Evolutionary conservation across 2,888 invertebrate species (phyloP).

Genomic region (Callinectes sapidus): DNA sequence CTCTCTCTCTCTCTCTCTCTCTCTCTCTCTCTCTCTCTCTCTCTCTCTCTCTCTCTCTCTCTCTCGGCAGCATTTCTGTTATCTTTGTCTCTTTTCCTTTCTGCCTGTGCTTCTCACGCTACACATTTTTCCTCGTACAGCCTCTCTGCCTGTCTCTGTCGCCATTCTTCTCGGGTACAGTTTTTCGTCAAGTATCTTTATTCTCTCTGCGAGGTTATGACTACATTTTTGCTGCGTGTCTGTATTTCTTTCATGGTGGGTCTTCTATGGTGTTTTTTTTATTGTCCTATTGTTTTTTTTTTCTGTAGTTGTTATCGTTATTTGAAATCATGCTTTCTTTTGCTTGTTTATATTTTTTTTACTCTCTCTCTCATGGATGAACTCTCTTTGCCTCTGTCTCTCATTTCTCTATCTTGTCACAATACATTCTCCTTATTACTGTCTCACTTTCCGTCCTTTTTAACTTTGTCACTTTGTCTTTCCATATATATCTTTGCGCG

Average conservation of each 20-base stretch:
- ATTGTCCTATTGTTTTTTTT: not conserved
- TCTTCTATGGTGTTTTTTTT: too few species aligned
- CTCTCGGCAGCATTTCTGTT: not conserved
- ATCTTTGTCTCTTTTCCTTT: not conserved
- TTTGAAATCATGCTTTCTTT: not conserved
- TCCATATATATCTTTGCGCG: not conserved
- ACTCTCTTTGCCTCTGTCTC: not conserved
- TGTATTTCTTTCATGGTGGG: too few species aligned
- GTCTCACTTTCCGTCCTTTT: not conserved
- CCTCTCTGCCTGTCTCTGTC: not conserved
- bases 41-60: conserved; percentile 1
- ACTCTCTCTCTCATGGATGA: too few species aligned
- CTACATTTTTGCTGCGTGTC: too few species aligned
- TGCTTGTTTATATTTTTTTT: too few species aligned
- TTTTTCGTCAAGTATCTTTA: too few species aligned
- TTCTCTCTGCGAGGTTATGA: too few species aligned
- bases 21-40: conserved; percentile 1
- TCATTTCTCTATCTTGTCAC: not conserved
- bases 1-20: conserved; percentile 1
- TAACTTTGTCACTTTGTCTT: not conserved
- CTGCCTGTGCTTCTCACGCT: not conserved
- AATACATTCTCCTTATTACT: not conserved
- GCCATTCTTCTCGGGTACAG: too few species aligned
- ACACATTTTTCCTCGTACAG: too few species aligned
- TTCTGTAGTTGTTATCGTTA: not conserved